phyloP scores from a whole-genome alignment of 2,888 invertebrate species.

The Tachystola acroxantha region DNA sequence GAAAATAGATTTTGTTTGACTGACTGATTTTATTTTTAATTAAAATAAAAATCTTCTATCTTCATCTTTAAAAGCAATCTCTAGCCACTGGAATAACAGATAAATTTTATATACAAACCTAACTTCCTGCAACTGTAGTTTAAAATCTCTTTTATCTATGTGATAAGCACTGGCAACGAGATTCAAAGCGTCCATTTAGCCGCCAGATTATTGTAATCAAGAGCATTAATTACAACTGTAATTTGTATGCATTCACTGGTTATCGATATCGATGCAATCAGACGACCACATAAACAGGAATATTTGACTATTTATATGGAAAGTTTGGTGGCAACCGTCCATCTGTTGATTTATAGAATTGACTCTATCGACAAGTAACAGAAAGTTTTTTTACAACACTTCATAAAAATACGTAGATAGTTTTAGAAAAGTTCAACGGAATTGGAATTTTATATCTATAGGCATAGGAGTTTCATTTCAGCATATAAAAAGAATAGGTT shows the following conservation, averaged over 20 bases:
- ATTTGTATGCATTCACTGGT: constrained; percentile 18
- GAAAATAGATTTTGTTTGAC: no score
- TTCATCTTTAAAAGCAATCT: no score
- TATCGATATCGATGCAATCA: constrained; percentile 41
- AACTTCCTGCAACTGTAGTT: no score
- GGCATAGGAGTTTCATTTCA: no score
- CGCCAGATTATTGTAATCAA: constrained; percentile 31
- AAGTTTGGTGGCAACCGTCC: constrained; percentile 39
- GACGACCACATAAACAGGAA: constrained; percentile 33
- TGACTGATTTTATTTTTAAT: no score
- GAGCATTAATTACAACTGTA: constrained; percentile 33
- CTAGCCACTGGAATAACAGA: no score
- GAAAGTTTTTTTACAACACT: constrained; percentile 37
- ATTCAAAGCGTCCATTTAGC: constrained; percentile 6
- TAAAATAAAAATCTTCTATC: no score
- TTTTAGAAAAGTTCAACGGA: constrained; percentile 20
- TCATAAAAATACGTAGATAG: constrained; percentile 33
- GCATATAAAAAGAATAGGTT: constrained; percentile 53
- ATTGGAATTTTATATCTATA: no score
- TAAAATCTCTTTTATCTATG: neutral
- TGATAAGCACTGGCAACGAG: neutral
- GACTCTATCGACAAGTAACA: constrained; percentile 53
- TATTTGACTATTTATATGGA: constrained; percentile 47
- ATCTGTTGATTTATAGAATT: constrained; percentile 62
- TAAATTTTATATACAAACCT: no score